phyloP scores from a whole-genome alignment of 1,140 invertebrate species.

The Lutraria rhynchaena region DNA sequence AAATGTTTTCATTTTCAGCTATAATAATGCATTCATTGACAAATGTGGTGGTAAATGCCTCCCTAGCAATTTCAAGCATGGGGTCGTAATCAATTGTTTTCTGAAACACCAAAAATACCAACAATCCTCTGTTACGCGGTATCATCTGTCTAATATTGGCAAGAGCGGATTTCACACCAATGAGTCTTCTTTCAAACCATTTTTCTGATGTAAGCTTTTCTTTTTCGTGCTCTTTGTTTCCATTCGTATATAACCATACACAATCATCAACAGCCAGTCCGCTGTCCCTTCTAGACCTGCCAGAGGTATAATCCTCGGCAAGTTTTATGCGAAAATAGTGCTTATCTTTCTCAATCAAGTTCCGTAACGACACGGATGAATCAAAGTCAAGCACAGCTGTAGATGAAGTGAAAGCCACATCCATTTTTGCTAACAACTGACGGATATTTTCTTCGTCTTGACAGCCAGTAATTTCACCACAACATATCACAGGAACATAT shows the following conservation, averaged over 20 bases:
- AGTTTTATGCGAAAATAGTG: not conserved
- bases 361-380: not conserved
- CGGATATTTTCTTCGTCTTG: not conserved
- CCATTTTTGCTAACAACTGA: not conserved
- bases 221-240: not conserved
- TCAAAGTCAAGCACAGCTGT: conserved; percentile 15
- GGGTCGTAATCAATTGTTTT: not conserved
- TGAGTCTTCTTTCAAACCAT: conserved; percentile 6
- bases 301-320: not conserved
- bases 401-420: not conserved
- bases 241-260: conserved; percentile 22
- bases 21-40: conserved; percentile 7
- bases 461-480: not conserved
- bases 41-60: not conserved
- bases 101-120: conserved; percentile 3
- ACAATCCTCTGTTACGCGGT: not conserved
- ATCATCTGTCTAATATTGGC: not conserved
- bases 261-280: not conserved
- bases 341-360: not conserved
- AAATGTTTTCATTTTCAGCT: not conserved
- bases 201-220: not conserved
- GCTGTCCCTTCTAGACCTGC: not conserved
- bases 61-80: not conserved
- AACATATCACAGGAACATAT: conserved; percentile 6
- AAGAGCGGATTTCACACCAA: not conserved